These are phyloP conservation scores for Bibio marci DNA, from an alignment of 2,888 invertebrate genomes.

Conservation along the genomic window DNA sequence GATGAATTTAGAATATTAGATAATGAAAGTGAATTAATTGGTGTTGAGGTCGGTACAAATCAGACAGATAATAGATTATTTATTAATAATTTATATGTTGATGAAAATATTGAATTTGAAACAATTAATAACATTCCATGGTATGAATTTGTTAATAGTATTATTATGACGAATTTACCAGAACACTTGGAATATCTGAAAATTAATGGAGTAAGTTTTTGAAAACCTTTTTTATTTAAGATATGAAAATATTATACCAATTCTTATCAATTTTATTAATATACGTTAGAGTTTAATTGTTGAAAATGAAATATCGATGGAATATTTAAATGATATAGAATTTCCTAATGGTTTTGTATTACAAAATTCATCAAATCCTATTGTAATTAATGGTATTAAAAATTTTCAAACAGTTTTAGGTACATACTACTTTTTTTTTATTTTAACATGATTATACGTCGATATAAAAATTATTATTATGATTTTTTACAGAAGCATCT, in stretches of 20 bases:
- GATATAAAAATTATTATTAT: neutral
- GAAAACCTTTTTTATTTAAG: slow-evolving; percentile 5
- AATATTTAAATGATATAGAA: slow-evolving; percentile 29
- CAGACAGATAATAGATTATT: slow-evolving; percentile 5
- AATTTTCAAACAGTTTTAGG: slow-evolving; percentile 19
- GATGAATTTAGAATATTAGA: slow-evolving; percentile 2
- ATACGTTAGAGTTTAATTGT: slow-evolving; percentile 26
- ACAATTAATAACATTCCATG: slow-evolving; percentile 33
- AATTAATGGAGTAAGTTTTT: slow-evolving; percentile 31
- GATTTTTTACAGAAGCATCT: slow-evolving; percentile 13
- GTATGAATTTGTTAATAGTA: slow-evolving; percentile 23
- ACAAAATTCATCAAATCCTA: slow-evolving; percentile 17
- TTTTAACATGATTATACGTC: neutral
- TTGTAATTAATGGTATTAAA: slow-evolving; percentile 31
- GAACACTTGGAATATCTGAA: slow-evolving; percentile 24
- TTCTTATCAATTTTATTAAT: slow-evolving; percentile 7
- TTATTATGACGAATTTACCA: slow-evolving; percentile 30
- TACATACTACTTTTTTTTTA: neutral
- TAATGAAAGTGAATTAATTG: neutral
- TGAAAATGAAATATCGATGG: slow-evolving; percentile 19
- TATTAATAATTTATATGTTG: slow-evolving; percentile 10
- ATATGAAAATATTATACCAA: slow-evolving; percentile 1
- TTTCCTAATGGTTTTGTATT: slow-evolving; percentile 36
- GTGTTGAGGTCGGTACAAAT: slow-evolving; percentile 9
- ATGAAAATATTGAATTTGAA: slow-evolving; percentile 12